Evolutionary conservation across 2,113 vertebrate species (phyloP).

Genomic region (Galbula dea): DNA sequence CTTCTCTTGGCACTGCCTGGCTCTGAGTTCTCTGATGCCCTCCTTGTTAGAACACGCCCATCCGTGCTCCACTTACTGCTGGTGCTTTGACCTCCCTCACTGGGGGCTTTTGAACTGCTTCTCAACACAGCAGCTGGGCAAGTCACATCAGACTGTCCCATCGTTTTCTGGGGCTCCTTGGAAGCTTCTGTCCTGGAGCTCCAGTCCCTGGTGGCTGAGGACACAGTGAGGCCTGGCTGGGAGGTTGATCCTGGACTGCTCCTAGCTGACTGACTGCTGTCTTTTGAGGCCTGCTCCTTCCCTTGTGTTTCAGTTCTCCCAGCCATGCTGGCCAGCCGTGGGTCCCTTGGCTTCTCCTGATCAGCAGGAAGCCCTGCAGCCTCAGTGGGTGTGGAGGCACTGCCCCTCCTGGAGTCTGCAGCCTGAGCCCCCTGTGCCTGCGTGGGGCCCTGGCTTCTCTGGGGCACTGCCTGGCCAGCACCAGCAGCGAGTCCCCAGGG

Average conservation of each 20-base stretch:
- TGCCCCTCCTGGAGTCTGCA: neutral
- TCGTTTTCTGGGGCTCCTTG: neutral
- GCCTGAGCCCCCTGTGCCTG: neutral
- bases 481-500: neutral
- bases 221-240: neutral
- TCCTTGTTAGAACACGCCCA: neutral
- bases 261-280: neutral
- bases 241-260: neutral
- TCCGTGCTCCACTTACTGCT: neutral
- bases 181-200: neutral
- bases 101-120: neutral
- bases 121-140: neutral
- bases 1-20: constrained; percentile 50
- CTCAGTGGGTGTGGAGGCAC: accelerated
- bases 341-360: constrained; percentile 67
- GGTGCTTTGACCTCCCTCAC: neutral
- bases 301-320: constrained; percentile 1
- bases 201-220: neutral
- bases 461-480: neutral
- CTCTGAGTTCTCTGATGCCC: neutral
- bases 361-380: neutral
- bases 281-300: neutral
- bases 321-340: constrained; percentile 65
- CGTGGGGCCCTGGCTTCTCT: neutral
- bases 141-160: neutral